Evolutionary conservation across 2,797 vertebrate genomes (phyloP).

Genomic region (Staurois parvus): DNA sequence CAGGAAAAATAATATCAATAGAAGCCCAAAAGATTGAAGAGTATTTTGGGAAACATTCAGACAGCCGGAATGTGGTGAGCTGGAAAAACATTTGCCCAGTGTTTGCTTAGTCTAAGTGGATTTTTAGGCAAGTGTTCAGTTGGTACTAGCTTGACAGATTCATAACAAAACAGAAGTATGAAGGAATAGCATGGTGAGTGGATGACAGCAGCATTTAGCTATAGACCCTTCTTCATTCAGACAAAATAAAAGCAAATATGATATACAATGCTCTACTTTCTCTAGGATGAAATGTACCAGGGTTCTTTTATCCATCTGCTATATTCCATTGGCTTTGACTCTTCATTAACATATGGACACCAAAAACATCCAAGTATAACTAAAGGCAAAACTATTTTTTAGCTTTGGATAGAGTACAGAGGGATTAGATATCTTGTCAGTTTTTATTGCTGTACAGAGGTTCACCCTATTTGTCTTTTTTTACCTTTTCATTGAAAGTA

Average conservation of each 20-base stretch:
- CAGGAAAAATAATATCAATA: conserved; percentile 14
- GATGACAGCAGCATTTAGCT: neutral
- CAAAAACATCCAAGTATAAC: too few relatives aligned
- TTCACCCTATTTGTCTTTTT: too few relatives aligned
- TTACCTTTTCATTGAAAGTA: too few relatives aligned
- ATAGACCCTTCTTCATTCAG: neutral
- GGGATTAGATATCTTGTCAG: too few relatives aligned
- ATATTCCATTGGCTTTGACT: too few relatives aligned
- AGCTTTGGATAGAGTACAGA: too few relatives aligned
- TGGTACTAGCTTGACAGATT: neutral
- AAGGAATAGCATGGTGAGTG: neutral
- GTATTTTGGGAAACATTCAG: conserved; percentile 17
- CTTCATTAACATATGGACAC: too few relatives aligned
- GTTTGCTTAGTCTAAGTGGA: neutral
- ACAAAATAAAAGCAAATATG: neutral
- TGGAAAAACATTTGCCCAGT: conserved; percentile 2
- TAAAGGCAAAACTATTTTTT: too few relatives aligned
- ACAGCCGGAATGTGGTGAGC: neutral
- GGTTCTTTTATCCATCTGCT: too few relatives aligned
- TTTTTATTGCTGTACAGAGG: too few relatives aligned
- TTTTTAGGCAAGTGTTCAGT: neutral
- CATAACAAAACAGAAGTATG: neutral
- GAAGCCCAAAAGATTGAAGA: neutral
- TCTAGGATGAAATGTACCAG: too few relatives aligned
- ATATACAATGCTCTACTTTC: too few relatives aligned